These are phyloP conservation scores for Tenthredo amoena DNA, from an alignment of 2,888 invertebrate species.

Conservation along the genomic window DNA sequence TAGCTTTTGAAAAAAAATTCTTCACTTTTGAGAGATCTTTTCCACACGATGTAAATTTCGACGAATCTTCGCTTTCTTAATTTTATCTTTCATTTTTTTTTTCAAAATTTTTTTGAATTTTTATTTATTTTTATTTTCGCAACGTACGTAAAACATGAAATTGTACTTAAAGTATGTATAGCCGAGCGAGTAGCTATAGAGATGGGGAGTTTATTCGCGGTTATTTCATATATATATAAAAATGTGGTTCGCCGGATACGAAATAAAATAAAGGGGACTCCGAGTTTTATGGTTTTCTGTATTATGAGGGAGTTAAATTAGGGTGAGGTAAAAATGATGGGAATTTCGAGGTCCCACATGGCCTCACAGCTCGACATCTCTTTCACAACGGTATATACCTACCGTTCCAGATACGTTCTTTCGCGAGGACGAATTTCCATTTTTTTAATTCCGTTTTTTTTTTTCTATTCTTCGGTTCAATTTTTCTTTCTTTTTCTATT, in stretches of 20 bases:
- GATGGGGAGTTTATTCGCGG: not conserved
- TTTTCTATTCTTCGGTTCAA: not conserved
- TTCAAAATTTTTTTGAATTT: not conserved
- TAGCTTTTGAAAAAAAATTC: too few species aligned
- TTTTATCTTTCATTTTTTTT: too few species aligned
- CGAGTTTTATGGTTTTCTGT: not conserved
- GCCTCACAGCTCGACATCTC: slow-evolving; percentile 2
- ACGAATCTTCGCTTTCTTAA: too few species aligned
- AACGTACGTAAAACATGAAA: not conserved
- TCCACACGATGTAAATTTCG: too few species aligned
- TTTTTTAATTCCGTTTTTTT: not conserved
- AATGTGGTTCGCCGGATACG: slow-evolving; percentile 2
- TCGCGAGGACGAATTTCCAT: not conserved
- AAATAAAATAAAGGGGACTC: slow-evolving; percentile 2
- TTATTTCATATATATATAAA: not conserved
- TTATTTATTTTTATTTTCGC: not conserved
- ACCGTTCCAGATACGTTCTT: not conserved
- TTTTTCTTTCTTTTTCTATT: not conserved
- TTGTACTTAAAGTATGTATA: not conserved
- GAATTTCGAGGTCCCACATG: not conserved
- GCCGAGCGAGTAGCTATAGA: not conserved
- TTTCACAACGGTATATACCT: not conserved
- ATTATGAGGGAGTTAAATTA: not conserved
- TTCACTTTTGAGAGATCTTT: too few species aligned
- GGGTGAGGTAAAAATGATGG: not conserved